Evolutionary conservation across 37 sponge, comb jelly and placozoan genomes (phyloP), one percentile per base, ranked within the genome.

Genomic region (Cliona cf. orientalis): DNA sequence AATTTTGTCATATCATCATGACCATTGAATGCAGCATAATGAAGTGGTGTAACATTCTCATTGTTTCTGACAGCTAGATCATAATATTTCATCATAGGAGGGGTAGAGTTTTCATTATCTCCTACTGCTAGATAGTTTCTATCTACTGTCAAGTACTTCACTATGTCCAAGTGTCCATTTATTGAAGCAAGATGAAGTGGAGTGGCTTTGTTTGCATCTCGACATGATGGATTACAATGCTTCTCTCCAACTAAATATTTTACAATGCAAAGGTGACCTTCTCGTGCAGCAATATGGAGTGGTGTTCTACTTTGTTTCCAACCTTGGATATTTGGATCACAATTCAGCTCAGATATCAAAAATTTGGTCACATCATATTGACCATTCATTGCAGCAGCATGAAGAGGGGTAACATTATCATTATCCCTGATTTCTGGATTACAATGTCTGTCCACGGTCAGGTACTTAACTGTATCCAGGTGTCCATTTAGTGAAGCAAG

Each of bases 201-300:
- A 60, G 62, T 39, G 4, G 22, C 28, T 17, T 42, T 42, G 11
- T 38, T 12, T 2, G 34, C 40, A 36, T 75, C 62, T 14, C 6
- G 26, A 1, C 1, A 19, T 40, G 76, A 57, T 21, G 40, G 43
- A 59, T 59, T 37, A 37, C 19, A 58, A 36, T 35, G 32, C 36
- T 21, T 28, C 14, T 61, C 66, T 31, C 42, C 64, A 31, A 72
- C 35, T 19, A 82, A 34, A 23, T 44, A 72, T 33, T 60, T 58
- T 5, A 82, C 74, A 22, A 72, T n/a, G 42, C 21, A 3, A 0
- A 62, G 1, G 23, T 72, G 73, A 14, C 74, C 83, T 59, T 72
- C 55, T 25, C 62, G 60, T 26, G 46, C 31, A 31, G 83, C 83
- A n/a, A 2, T 0, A 49, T 82, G 83, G 44, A 82, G 66, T 46